Percentiles rank a stretch among this genome's conserved stretches.
Evolutionary conservation across 1,140 invertebrate genomes (phyloP).

Genomic region (Lanistes nyassanus): DNA sequence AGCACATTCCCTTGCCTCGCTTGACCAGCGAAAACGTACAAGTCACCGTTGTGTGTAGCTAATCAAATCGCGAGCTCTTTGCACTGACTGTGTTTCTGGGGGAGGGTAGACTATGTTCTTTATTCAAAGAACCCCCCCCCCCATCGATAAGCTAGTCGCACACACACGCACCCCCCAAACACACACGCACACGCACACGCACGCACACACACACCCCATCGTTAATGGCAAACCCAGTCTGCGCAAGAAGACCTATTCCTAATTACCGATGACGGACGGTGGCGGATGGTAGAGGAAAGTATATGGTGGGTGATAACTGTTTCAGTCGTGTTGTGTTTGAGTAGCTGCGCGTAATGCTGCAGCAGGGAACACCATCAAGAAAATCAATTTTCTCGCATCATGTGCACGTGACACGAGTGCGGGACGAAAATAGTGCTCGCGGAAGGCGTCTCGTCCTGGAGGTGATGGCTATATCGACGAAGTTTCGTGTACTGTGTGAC

Average conservation of each 20-base stretch:
- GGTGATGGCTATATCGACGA: too few species aligned
- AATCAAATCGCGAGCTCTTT: too few species aligned
- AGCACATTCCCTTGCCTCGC: neutral
- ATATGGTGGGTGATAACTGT: neutral
- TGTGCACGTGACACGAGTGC: conserved; percentile 3
- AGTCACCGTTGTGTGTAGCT: too few species aligned
- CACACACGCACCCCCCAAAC: neutral
- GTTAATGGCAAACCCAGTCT: neutral
- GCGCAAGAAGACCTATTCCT: neutral
- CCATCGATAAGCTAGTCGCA: neutral
- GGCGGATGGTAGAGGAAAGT: neutral
- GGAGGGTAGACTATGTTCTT: neutral
- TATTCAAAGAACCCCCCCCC: neutral
- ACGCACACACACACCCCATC: conserved; percentile 13
- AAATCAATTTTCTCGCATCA: neutral
- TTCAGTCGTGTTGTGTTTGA: too few species aligned
- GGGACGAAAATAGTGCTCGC: conserved; percentile 10
- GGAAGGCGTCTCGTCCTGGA: conserved; percentile 17
- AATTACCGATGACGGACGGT: neutral
- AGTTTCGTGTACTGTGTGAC: too few species aligned
- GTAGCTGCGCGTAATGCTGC: too few species aligned
- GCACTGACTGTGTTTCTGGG: too few species aligned
- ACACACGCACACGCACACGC: conserved; percentile 1
- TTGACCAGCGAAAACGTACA: neutral
- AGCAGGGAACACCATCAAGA: too few species aligned